These are phyloP conservation scores for Notamacropus eugenii DNA, from an alignment of 2,797 vertebrate species.

Conservation along the genomic window DNA sequence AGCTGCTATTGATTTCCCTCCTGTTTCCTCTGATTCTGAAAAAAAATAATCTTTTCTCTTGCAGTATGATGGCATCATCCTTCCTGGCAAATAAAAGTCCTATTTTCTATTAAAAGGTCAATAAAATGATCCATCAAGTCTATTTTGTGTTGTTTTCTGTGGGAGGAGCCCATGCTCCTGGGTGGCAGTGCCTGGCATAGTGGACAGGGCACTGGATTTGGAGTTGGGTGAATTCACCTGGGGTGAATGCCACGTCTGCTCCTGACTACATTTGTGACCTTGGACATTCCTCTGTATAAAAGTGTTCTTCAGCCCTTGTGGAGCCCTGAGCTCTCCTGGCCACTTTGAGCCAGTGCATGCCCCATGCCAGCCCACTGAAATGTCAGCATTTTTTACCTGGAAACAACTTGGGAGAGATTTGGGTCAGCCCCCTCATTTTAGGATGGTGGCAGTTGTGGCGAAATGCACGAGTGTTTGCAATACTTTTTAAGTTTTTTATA, in stretches of 20 bases:
- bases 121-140: slow-evolving; percentile 79
- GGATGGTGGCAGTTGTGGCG: not conserved
- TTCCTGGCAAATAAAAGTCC: slow-evolving; percentile 96
- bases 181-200: not conserved
- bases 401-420: not conserved
- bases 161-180: slow-evolving; percentile 47
- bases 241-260: not conserved
- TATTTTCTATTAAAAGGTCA: slow-evolving; percentile 82
- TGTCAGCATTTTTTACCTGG: not conserved
- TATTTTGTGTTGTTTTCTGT: slow-evolving; percentile 74
- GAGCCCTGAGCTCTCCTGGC: not conserved
- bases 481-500: not conserved
- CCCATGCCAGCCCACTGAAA: not conserved
- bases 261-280: not conserved
- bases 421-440: not conserved
- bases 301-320: not conserved
- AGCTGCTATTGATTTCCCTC: slow-evolving; percentile 10
- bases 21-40: slow-evolving; percentile 49
- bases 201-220: not conserved
- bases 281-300: not conserved
- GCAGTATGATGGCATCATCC: slow-evolving; percentile 99
- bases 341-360: not conserved
- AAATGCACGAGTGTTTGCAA: not conserved
- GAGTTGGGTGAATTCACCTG: not conserved
- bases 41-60: slow-evolving; percentile 74